Percentiles rank a stretch among this genome's conserved stretches.
phyloP scores from a whole-genome alignment of 2,797 vertebrate species.

The Prionace glauca region DNA sequence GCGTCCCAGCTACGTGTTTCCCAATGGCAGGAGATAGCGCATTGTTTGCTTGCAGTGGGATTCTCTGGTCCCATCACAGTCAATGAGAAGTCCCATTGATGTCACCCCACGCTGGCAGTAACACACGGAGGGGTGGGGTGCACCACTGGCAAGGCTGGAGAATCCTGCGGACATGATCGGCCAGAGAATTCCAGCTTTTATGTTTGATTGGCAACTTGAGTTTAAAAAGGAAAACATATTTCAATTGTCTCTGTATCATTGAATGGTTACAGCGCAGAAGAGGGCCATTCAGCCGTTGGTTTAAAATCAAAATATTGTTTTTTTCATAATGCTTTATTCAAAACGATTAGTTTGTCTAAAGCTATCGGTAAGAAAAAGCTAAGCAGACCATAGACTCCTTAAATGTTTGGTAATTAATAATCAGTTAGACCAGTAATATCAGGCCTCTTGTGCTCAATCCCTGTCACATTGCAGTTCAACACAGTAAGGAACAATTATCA shows the following conservation, averaged over 20 bases:
- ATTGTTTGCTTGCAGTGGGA: too few species aligned
- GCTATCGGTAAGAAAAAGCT: not conserved
- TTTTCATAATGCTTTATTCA: not conserved
- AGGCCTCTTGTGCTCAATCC: too few species aligned
- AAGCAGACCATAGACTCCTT: not conserved
- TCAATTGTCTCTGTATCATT: not conserved
- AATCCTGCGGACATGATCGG: too few species aligned
- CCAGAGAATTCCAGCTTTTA: too few species aligned
- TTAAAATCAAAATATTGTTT: not conserved
- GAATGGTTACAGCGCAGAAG: not conserved
- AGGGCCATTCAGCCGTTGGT: not conserved
- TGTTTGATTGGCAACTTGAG: not conserved
- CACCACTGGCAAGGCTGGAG: too few species aligned
- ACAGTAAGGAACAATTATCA: not conserved
- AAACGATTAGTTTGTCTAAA: not conserved
- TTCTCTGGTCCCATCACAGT: too few species aligned
- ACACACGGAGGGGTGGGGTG: too few species aligned
- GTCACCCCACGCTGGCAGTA: too few species aligned
- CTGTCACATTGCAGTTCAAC: not conserved
- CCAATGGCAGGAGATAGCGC: too few species aligned
- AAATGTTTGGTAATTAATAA: not conserved
- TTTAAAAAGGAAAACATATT: not conserved
- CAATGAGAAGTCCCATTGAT: too few species aligned
- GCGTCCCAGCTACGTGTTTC: too few species aligned
- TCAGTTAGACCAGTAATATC: not conserved